A percentile compares a stretch with the other conserved stretches of the same genome.
These are phyloP conservation scores for Schizopygopsis pylzovi DNA, from an alignment of 2,797 vertebrate genomes.

Conservation along the genomic window DNA sequence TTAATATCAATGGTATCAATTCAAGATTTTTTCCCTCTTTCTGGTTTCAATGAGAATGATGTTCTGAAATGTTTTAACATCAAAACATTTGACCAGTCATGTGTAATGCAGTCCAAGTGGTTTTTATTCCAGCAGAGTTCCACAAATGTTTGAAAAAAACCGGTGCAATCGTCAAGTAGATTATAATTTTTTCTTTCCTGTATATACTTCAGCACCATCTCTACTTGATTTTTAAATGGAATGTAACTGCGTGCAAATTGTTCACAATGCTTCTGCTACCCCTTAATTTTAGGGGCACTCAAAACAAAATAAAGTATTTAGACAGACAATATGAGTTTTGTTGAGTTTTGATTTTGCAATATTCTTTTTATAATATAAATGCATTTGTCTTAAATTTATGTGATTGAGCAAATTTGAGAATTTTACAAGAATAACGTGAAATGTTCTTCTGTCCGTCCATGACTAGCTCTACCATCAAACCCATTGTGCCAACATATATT, in stretches of 20 bases:
- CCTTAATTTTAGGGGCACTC: constrained; percentile 92
- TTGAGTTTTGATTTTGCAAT: constrained; percentile 36
- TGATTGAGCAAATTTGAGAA: no score
- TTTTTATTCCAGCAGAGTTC: constrained; percentile 76
- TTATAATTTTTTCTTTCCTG: constrained; percentile 83
- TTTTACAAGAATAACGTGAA: neutral
- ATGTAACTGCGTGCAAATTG: constrained; percentile 94
- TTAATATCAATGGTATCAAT: constrained; percentile 46
- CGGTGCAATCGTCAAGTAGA: constrained; percentile 60
- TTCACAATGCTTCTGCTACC: constrained; percentile 88
- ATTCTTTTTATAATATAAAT: neutral
- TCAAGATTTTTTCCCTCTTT: constrained; percentile 5
- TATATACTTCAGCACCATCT: constrained; percentile 91
- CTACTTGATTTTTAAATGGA: constrained; percentile 92
- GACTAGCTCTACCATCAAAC: neutral
- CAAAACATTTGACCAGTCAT: constrained; percentile 71
- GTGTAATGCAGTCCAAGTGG: constrained; percentile 63
- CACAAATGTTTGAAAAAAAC: constrained; percentile 71
- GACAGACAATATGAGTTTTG: constrained; percentile 31
- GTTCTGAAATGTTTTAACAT: constrained; percentile 50
- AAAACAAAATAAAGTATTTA: constrained; percentile 92
- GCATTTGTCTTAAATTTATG: neutral
- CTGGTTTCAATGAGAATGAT: constrained; percentile 53
- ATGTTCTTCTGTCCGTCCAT: neutral
- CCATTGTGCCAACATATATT: neutral